These are phyloP conservation scores for Alectura lathami DNA, from an alignment of 2,113 vertebrate genomes.

Conservation along the genomic window DNA sequence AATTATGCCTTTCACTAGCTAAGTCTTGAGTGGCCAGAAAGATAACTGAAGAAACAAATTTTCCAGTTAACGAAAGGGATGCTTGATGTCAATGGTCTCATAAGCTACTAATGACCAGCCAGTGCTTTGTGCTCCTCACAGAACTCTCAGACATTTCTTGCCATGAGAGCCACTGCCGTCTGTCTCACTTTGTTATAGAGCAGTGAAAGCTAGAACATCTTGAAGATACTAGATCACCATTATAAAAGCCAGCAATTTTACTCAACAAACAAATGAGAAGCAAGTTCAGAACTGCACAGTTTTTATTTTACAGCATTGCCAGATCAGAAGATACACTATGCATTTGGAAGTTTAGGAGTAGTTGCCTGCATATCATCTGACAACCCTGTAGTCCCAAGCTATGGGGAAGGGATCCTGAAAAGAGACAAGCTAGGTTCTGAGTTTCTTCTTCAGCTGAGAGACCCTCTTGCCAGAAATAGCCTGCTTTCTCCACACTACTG, in stretches of 20 bases:
- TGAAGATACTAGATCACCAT: not conserved
- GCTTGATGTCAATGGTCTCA: not conserved
- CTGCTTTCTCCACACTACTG: not conserved
- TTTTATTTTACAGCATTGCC: not conserved
- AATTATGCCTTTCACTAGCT: not conserved
- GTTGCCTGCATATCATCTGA: not conserved
- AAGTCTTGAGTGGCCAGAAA: not conserved
- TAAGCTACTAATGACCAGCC: not conserved
- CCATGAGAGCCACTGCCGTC: not conserved
- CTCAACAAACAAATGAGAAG: not conserved
- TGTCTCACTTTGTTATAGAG: not conserved
- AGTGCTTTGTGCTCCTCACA: not conserved
- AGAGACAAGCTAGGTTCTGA: not conserved
- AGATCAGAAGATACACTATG: not conserved
- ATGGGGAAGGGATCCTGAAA: not conserved
- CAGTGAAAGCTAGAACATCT: not conserved
- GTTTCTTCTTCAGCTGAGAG: not conserved
- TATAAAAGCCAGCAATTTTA: not conserved
- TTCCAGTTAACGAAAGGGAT: not conserved
- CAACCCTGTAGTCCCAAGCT: not conserved
- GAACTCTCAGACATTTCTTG: not conserved
- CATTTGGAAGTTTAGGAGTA: not conserved
- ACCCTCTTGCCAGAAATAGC: not conserved
- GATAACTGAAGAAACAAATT: not conserved
- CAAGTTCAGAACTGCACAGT: not conserved